Evolutionary conservation across 2,797 vertebrate species (phyloP).

Genomic region (Megaceryle alcyon): DNA sequence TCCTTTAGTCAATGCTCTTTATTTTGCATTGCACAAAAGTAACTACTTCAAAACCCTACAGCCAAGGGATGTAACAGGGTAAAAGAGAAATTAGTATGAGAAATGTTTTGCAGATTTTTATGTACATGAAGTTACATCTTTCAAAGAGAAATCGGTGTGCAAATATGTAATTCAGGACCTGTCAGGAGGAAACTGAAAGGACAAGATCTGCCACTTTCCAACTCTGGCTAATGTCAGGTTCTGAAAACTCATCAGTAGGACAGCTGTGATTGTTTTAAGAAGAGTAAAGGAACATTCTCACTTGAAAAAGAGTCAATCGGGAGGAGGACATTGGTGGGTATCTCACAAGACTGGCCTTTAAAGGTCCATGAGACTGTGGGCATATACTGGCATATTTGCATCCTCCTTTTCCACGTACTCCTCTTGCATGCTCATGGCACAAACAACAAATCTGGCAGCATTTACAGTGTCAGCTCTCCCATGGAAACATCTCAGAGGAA

Average conservation of each 20-base stretch:
- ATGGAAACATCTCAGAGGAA: not conserved
- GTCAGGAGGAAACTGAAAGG: not conserved
- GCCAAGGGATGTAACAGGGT: not conserved
- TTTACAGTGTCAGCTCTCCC: not conserved
- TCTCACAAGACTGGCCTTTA: not conserved
- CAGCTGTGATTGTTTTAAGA: not conserved
- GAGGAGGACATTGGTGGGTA: not conserved
- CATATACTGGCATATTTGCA: too few relatives aligned
- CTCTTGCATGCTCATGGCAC: not conserved
- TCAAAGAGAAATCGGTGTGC: not conserved
- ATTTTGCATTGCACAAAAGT: not conserved
- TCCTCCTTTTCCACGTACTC: not conserved
- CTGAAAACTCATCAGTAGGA: not conserved
- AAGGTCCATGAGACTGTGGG: not conserved
- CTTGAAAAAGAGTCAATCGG: not conserved
- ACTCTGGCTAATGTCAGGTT: not conserved
- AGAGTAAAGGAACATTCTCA: not conserved
- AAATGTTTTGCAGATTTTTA: not conserved
- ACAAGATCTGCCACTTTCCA: not conserved
- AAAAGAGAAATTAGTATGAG: not conserved
- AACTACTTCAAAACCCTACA: not conserved
- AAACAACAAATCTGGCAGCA: not conserved
- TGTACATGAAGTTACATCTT: fast-evolving
- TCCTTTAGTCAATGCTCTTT: not conserved
- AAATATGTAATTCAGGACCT: not conserved